Conservation (phyloP, 2,888 invertebrate genomes). For the Cyclophora punctaria region DNA sequence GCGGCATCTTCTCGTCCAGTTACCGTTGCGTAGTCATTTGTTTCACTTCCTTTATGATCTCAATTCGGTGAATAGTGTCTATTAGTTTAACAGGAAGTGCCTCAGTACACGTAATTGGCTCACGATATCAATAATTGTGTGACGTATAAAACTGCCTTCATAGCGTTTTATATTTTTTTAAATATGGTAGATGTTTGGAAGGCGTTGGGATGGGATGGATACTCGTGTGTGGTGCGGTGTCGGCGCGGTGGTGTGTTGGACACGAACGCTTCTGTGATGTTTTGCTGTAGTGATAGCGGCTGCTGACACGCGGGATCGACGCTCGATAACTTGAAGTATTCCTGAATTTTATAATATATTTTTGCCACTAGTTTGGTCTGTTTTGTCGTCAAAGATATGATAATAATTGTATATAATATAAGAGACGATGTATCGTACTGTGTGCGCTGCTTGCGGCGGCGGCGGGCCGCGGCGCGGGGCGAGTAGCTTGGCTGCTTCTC, state of each 20-base stretch:
- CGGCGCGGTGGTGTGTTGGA: slow-evolving; percentile 44
- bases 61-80: slow-evolving; percentile 31
- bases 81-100: slow-evolving; percentile 56
- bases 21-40: slow-evolving; percentile 25
- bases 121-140: slow-evolving; percentile 46
- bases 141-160: slow-evolving; percentile 55
- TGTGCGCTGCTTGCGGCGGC: slow-evolving; percentile 34
- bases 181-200: slow-evolving; percentile 41
- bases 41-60: slow-evolving; percentile 45
- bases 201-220: slow-evolving; percentile 24
- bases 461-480: slow-evolving; percentile 35
- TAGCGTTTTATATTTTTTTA: slow-evolving; percentile 71
- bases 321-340: slow-evolving; percentile 35
- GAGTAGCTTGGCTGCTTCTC: slow-evolving; percentile 58
- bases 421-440: slow-evolving; percentile 44
- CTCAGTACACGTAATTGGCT: slow-evolving; percentile 44
- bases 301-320: slow-evolving; percentile 27
- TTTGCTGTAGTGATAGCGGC: slow-evolving; percentile 45
- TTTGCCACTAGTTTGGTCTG: slow-evolving; percentile 54
- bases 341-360: slow-evolving; percentile 57
- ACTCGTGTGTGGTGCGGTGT: slow-evolving; percentile 7
- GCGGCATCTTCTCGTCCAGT: slow-evolving; percentile 36
- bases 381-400: slow-evolving; percentile 47
- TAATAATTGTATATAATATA: slow-evolving; percentile 66
- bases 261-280: slow-evolving; percentile 68